Evolutionary conservation across 2,888 invertebrate species (phyloP).

Genomic region (Metopia argyrocephala): DNA sequence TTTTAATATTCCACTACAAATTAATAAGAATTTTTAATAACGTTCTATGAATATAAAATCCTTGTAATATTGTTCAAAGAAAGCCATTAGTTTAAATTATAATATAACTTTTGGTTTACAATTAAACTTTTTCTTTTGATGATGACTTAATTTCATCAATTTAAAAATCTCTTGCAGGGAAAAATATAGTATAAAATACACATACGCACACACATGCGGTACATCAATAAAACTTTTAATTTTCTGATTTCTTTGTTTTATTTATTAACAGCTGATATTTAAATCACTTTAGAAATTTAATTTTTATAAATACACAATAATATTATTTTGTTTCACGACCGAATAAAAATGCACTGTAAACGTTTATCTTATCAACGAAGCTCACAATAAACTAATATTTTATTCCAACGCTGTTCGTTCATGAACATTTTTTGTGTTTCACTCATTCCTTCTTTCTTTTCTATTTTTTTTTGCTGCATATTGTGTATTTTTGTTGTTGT

Average conservation of each 20-base stretch:
- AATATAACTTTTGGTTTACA: slow-evolving; percentile 4
- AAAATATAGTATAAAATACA: slow-evolving; percentile 23
- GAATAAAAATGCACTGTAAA: not conserved
- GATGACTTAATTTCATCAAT: slow-evolving; percentile 51
- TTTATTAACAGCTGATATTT: not conserved
- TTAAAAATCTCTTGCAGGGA: slow-evolving; percentile 12
- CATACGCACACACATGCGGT: not conserved
- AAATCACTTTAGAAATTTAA: not conserved
- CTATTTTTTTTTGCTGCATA: slow-evolving; percentile 1
- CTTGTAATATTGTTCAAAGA: slow-evolving; percentile 71
- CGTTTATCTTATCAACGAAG: slow-evolving; percentile 25
- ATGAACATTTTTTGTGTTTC: not conserved
- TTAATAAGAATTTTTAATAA: slow-evolving; percentile 49
- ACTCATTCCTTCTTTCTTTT: not conserved
- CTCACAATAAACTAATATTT: slow-evolving; percentile 42
- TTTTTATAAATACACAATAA: too few species aligned
- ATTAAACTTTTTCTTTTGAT: not conserved
- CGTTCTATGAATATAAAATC: slow-evolving; percentile 73
- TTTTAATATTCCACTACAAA: slow-evolving; percentile 20
- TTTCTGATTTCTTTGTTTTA: slow-evolving; percentile 6
- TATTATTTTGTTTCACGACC: slow-evolving; percentile 1
- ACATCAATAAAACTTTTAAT: not conserved
- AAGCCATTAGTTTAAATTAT: slow-evolving; percentile 70
- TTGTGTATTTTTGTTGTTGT: slow-evolving; percentile 20
- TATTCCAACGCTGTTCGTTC: slow-evolving; percentile 2